These are phyloP conservation scores for Chaetophractus vellerosus DNA, from an alignment of 2,797 vertebrate genomes.

Conservation along the genomic window DNA sequence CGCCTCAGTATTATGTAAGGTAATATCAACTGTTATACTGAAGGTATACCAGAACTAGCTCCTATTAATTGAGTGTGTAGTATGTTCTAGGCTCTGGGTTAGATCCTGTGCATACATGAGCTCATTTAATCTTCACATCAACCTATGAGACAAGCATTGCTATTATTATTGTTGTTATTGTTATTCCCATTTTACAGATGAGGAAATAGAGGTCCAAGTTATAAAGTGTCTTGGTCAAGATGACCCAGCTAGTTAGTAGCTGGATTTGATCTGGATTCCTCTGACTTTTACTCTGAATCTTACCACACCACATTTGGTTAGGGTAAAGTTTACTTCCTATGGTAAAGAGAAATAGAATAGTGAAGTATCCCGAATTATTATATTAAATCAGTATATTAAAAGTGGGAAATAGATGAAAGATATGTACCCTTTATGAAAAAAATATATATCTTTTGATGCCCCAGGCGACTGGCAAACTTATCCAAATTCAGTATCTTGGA, in stretches of 20 bases:
- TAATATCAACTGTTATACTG: not conserved
- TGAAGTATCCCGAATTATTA: not conserved
- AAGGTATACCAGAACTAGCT: not conserved
- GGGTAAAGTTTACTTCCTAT: not conserved
- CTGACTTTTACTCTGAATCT: not conserved
- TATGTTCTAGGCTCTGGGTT: not conserved
- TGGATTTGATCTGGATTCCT: not conserved
- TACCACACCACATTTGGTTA: not conserved
- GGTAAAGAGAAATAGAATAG: not conserved
- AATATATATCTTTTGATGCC: not conserved
- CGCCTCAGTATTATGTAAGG: constrained; percentile 3
- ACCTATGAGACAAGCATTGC: not conserved
- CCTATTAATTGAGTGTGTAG: not conserved
- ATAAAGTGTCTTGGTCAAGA: not conserved
- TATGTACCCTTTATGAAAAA: not conserved
- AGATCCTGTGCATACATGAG: not conserved
- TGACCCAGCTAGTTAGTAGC: not conserved
- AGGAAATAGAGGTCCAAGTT: not conserved
- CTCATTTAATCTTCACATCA: not conserved
- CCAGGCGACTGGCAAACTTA: not conserved
- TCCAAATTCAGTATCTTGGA: rapidly evolving
- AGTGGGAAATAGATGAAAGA: not conserved
- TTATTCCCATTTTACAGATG: not conserved
- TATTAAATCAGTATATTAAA: no score
- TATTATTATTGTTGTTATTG: not conserved